phyloP scores from a whole-genome alignment of 2,113 vertebrate species.

The Pelmatolapia mariae region DNA sequence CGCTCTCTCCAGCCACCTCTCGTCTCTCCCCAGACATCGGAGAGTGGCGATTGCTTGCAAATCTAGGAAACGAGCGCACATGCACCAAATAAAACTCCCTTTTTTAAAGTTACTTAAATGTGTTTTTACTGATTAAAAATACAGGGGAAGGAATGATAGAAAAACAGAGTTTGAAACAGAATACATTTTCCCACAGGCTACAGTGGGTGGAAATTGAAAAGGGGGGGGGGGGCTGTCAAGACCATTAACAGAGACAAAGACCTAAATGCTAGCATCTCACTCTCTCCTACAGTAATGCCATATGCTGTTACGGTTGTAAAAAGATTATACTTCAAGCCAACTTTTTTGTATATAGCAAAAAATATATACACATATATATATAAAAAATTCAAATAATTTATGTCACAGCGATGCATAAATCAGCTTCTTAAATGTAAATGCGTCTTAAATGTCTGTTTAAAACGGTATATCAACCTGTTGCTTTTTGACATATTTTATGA shows the following conservation, averaged over 20 bases:
- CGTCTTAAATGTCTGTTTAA: neutral
- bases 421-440: neutral
- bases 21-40: conserved; percentile 86
- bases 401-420: neutral
- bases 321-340: neutral
- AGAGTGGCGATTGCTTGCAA: conserved; percentile 85
- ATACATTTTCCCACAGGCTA: neutral
- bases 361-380: neutral
- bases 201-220: neutral
- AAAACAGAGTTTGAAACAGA: neutral
- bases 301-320: neutral
- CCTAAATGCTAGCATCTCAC: neutral
- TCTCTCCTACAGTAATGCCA: neutral
- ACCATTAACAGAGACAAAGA: neutral
- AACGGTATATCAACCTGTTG: neutral
- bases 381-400: fast-evolving
- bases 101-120: neutral
- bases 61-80: conserved; percentile 70
- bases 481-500: neutral
- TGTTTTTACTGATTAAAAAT: neutral
- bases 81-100: neutral
- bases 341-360: neutral
- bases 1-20: conserved; percentile 79
- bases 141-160: neutral
- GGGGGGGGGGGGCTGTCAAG: neutral